Evolutionary conservation across 1,140 invertebrate genomes (phyloP), one percentile per base, ranked within the genome.

Genomic region (Dinothrombium tinctorium): DNA sequence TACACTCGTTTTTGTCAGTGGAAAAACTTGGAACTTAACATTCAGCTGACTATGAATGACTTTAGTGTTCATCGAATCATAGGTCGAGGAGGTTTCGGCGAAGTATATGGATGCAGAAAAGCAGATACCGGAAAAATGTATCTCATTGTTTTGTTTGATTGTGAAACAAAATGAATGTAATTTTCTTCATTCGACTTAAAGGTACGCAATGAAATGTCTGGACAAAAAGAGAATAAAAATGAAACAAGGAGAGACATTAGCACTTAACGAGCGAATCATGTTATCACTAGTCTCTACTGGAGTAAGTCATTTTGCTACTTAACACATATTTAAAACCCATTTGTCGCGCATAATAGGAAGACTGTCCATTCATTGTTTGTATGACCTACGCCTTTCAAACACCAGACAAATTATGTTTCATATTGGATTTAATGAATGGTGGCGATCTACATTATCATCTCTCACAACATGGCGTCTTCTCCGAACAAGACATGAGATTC

Each of bases 321-420:
- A 46, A 37, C 4, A 15, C 12, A 12, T 8, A 37, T 35, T 47
- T 38, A 44, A 9, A 41, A 14, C 20, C 24, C 15, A 25, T 46
- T 43, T 6, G n/a, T 39, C 33, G 41, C 15, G 17, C 11, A 7
- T 32, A 9, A 22, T 64, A 90, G 80, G 80, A 92, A 56, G 92
- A 95, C 56, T 96, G 92, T 59, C 94, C 94, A 9, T 99, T 99
- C 62, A 99, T 99, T 56, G 94, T 99, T 24, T 98, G 92, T 63
- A 99, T 99, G 94, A 98, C 94, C 6, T 99, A 99, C 65, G 94
- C 94, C 28, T 99, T 99, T 67, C 94, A 96, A 64, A 90, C 89
- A 28, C 80, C 89, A 8, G 90, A 99, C 62, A 99, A 99, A 61
- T 69, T 99, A 4, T 98, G 90, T 60, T 99, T 99, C 62, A 98